Base-by-base conservation (phyloP, 2,113 vertebrate species). In the Puma concolor region DNA sequence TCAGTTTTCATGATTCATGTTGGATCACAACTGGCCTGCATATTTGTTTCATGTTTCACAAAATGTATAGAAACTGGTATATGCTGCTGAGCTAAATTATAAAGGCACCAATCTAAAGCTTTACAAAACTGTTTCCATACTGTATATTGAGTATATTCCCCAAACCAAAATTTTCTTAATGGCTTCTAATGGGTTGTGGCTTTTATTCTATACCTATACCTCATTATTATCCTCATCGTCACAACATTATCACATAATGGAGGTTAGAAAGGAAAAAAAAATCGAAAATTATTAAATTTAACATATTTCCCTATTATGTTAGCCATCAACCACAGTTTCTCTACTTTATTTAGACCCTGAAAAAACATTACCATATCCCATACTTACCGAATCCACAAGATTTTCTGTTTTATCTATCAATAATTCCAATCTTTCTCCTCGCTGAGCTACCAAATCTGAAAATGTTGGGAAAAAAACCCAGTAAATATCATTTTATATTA, bases 391-490 rank as follows among this genome's bases (percentile, higher is more conserved):
- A 99, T 99, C 99, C 98, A 99, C 99, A 1, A 99, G 99, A 97
- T 99, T 99, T 99, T 99, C 99, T 23, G 99, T 99, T 98, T 99
- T 99, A 98, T 99, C 99, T 12, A 99, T 99, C 98, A 99, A 99
- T 98, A 99, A 88, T 98, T 99, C 99, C 98, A 99, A 98, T 97
- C 99, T 99, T 98, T 99, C 99, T 96, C 99, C 99, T 98, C 99
- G 99, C 97, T 99, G 99, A 95, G 99, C 99, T 88, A 99, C 99
- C 4, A 99, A 98, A 98, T 99, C 99, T 99, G 98, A 92, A 98
- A 97, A 97, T 81, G 38, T 92, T 44, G 82, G 69, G 82, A 48
- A 72, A 89, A 86, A 52, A 81, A 89, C 97, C 7, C 3, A 94
- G 91, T 96, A 96, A 96, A 82, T 60, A 92, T 60, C 13, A 96